phyloP scores from a whole-genome alignment of 2,113 vertebrate species.

The Oriolus oriolus region DNA sequence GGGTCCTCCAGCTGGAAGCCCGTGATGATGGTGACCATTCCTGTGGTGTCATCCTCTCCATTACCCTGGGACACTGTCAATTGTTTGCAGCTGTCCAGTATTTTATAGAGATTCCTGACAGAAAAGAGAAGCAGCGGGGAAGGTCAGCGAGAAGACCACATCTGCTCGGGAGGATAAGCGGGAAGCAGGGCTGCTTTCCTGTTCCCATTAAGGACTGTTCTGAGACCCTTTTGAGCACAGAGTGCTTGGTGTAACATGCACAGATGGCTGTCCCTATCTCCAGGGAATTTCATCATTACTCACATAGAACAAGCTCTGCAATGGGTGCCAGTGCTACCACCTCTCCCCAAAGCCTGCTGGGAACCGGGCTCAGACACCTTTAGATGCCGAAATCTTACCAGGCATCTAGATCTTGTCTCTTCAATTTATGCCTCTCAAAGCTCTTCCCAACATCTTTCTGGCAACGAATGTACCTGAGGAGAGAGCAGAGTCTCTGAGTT shows the following conservation, averaged over 20 bases:
- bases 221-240: neutral
- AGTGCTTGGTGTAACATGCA: accelerated
- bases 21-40: slow-evolving; percentile 95
- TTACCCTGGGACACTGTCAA: slow-evolving; percentile 88
- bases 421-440: slow-evolving; percentile 92
- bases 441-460: slow-evolving; percentile 89
- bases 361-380: neutral
- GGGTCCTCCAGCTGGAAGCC: slow-evolving; percentile 82
- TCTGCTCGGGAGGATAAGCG: neutral
- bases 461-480: slow-evolving; percentile 91
- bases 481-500: neutral
- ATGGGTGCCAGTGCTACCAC: neutral
- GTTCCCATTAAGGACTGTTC: neutral
- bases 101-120: slow-evolving; percentile 91
- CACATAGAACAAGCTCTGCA: neutral
- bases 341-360: neutral
- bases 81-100: slow-evolving; percentile 95
- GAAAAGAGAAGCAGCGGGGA: neutral
- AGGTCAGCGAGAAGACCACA: neutral
- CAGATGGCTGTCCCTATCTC: neutral
- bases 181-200: neutral
- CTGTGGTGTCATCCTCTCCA: slow-evolving; percentile 88
- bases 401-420: slow-evolving; percentile 90
- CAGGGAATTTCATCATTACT: neutral
- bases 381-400: slow-evolving; percentile 73